phyloP scores from a whole-genome alignment of 92 coral and sea anemone genomes.

The Actinernus sp. region DNA sequence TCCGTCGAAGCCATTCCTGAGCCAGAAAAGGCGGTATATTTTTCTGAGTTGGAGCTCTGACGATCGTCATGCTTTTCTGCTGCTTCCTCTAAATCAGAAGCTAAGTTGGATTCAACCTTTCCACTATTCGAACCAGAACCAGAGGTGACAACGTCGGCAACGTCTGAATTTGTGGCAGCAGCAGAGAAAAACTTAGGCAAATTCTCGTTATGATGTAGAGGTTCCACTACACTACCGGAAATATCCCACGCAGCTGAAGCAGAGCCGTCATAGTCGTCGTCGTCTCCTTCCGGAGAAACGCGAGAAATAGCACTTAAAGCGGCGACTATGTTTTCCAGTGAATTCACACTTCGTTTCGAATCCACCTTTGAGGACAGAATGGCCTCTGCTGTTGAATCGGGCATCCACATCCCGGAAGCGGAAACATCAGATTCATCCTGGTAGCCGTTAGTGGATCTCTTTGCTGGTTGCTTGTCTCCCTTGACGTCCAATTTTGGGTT shows the following conservation, averaged over 20 bases:
- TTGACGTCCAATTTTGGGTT: slow-evolving; percentile 2
- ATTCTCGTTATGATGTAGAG: not conserved
- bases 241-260: slow-evolving; percentile 54
- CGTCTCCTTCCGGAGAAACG: slow-evolving; percentile 2
- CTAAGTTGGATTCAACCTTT: slow-evolving; percentile 9
- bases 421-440: slow-evolving; percentile 12
- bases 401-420: slow-evolving; percentile 44
- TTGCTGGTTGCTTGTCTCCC: slow-evolving; percentile 61
- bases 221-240: slow-evolving; percentile 19
- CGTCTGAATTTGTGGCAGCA: slow-evolving; percentile 18
- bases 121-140: slow-evolving; percentile 21
- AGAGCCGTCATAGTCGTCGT: slow-evolving; percentile 19
- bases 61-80: no score
- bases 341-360: slow-evolving; percentile 56
- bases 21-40: not conserved
- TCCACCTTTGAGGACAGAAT: slow-evolving; percentile 13
- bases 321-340: slow-evolving; percentile 67
- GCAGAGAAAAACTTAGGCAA: slow-evolving; percentile 9
- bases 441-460: slow-evolving; percentile 15
- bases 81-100: slow-evolving; percentile 29
- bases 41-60: no score
- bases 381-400: slow-evolving; percentile 13
- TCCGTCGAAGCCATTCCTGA: not conserved
- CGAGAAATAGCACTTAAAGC: slow-evolving; percentile 52
- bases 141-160: slow-evolving; percentile 6